Conservation (phyloP, 2,113 vertebrate genomes). For the Micronisus gabar region DNA sequence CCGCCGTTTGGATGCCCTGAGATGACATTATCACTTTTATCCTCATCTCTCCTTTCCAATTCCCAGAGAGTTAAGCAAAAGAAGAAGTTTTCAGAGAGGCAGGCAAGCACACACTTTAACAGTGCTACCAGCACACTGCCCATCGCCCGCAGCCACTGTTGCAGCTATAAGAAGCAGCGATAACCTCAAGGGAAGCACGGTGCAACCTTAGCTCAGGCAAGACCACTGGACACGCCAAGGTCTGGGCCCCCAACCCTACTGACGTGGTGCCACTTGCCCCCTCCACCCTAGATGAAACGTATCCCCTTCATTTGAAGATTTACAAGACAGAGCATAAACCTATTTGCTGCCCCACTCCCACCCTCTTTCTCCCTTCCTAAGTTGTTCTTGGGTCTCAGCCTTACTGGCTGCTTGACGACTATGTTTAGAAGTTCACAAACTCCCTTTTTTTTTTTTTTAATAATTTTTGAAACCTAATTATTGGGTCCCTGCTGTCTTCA, state of each 20-base stretch:
- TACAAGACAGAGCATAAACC: neutral
- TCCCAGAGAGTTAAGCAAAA: neutral
- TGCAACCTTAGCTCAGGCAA: neutral
- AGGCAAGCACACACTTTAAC: neutral
- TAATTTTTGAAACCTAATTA: neutral
- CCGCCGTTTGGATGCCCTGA: rapidly evolving
- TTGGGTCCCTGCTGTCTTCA: neutral
- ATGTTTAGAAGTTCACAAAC: neutral
- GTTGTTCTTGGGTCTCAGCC: neutral
- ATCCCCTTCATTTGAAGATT: neutral
- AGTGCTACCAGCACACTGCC: neutral
- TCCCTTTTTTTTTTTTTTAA: neutral
- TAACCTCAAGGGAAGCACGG: neutral
- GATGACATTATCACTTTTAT: neutral
- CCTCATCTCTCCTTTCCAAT: neutral
- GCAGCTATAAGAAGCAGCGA: neutral
- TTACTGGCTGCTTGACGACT: neutral
- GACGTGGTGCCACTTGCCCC: rapidly evolving
- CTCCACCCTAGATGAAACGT: neutral
- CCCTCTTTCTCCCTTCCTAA: neutral
- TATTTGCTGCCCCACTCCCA: neutral
- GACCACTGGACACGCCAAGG: rapidly evolving
- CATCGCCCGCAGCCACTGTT: neutral
- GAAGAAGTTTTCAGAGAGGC: neutral
- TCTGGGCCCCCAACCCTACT: neutral